Evolutionary conservation across 1,140 invertebrate genomes (phyloP), one percentile per base, ranked within the genome.

Genomic region (Drosophila novamexicana): DNA sequence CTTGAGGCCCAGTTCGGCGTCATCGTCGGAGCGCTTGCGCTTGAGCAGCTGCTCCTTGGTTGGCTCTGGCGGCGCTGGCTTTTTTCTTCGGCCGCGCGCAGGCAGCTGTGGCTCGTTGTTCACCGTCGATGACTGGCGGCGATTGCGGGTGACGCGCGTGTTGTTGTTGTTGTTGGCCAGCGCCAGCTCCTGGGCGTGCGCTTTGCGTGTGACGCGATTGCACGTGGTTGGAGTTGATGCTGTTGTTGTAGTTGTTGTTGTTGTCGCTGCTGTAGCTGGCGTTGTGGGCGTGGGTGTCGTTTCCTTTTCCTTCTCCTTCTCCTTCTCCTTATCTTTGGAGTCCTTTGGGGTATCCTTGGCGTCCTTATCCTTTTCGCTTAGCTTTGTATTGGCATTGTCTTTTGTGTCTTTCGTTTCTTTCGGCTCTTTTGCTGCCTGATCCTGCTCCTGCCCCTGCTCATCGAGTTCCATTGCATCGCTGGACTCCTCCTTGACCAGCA

Each of bases 121-220:
- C 0, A 69, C 75, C 14, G 77, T 79, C 7, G 77, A 77, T 10
- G 90, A 81, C 54, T 90, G 83, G 0, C 91, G 77, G 2, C 85
- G 78, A 32, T 91, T 91, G 42, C 91, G 84, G 6, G 91, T 92
- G 14, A 92, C 68, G 6, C 91, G 81, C 4, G 90, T 88, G 29
- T 82, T 91, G 18, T 63, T 71, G 2, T 62, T 79, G 32, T 50
- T 62, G 47, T 57, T 83, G 22, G 68, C 83, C 76, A 88, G 47
- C 14, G 68, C 82, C 29, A 89, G 68, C 52, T 91, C 88, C 58
- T 92, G 79, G 18, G 91, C 91, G n/a, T 81, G 77, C 0, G 91
- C 76, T 39, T 92, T 92, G n/a, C 91, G 88, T 34, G 91, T 92
- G 6, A 91, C 70, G 10, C 91, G 81, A 52, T 92, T 91, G 32